A percentile compares a stretch with the other conserved stretches of the same genome.
Evolutionary conservation across 2,888 invertebrate species (phyloP).

Genomic region (Stomorhina lunata): DNA sequence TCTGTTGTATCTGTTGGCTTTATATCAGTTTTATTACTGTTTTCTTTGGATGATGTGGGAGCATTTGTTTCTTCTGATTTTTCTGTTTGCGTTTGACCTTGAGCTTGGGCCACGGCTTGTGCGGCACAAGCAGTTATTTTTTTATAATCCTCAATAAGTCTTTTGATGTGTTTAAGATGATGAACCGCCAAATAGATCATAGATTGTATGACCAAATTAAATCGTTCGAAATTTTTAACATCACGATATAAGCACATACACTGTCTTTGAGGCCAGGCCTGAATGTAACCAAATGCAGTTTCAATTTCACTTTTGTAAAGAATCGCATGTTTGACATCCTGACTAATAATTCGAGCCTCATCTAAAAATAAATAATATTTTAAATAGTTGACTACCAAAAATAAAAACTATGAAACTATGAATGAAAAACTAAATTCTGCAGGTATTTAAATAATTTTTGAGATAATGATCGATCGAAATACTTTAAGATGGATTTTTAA

Average conservation of each 20-base stretch:
- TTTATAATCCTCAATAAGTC: constrained; percentile 81
- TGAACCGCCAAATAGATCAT: constrained; percentile 91
- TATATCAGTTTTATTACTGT: constrained; percentile 7
- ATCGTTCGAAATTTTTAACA: constrained; percentile 94
- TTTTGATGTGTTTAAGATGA: constrained; percentile 88
- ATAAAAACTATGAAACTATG: not conserved
- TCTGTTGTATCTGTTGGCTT: constrained; percentile 8
- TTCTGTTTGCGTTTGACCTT: constrained; percentile 16
- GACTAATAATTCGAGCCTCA: constrained; percentile 89
- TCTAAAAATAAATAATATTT: constrained; percentile 80
- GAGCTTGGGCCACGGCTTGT: constrained; percentile 36
- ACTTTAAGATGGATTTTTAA: no score
- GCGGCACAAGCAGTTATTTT: constrained; percentile 73
- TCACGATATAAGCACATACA: constrained; percentile 97
- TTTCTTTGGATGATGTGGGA: constrained; percentile 26
- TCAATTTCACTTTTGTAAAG: constrained; percentile 90
- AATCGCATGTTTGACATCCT: constrained; percentile 87
- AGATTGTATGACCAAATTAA: constrained; percentile 93
- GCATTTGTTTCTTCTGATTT: constrained; percentile 9
- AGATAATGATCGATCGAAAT: no score
- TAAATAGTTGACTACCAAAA: not conserved
- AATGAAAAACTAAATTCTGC: not conserved
- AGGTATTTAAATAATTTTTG: no score
- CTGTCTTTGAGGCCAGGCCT: constrained; percentile 95
- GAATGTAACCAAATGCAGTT: constrained; percentile 90